These are phyloP conservation scores for Pagetopsis macropterus DNA, from an alignment of 2,797 vertebrate species.

Conservation along the genomic window DNA sequence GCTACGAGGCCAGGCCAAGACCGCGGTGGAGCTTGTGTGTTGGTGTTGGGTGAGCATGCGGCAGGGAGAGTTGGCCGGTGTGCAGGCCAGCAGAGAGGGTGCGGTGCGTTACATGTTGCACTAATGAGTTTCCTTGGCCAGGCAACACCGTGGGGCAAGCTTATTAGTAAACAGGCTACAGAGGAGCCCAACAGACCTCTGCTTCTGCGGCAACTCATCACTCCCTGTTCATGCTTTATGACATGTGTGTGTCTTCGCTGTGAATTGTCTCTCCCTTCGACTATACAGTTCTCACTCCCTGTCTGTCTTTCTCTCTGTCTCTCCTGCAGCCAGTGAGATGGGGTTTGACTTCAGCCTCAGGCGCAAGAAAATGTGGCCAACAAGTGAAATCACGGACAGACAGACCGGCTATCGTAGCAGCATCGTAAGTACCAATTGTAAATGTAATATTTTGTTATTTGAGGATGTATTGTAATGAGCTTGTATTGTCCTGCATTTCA, in stretches of 20 bases:
- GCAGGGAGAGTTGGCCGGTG: conserved; percentile 56
- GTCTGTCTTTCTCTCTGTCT: background rate
- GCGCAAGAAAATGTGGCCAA: conserved; percentile 45
- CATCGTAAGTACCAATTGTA: conserved; percentile 63
- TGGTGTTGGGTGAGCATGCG: conserved; percentile 61
- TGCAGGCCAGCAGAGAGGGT: conserved; percentile 64
- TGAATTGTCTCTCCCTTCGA: conserved; percentile 28
- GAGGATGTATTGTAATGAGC: conserved; percentile 23
- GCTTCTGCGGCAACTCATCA: conserved; percentile 28
- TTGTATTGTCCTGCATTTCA: conserved; percentile 43
- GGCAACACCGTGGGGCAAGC: conserved; percentile 56
- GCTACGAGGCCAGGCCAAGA: conserved; percentile 65
- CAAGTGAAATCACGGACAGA: conserved; percentile 51
- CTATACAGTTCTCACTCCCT: conserved; percentile 16
- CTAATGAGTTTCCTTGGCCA: conserved; percentile 75
- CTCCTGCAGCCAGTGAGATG: conserved; percentile 39
- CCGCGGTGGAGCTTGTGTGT: conserved; percentile 58
- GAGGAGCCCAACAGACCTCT: conserved; percentile 51
- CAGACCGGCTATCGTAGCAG: conserved; percentile 34
- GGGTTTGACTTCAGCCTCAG: conserved; percentile 31
- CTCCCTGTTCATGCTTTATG: conserved; percentile 32
- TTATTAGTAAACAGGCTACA: conserved; percentile 73
- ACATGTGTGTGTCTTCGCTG: conserved; percentile 10
- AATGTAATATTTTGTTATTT: conserved; percentile 45
- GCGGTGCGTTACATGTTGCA: conserved; percentile 66